These are phyloP conservation scores for Dinocampus coccinellae DNA, from an alignment of 2,888 invertebrate species.

Conservation along the genomic window DNA sequence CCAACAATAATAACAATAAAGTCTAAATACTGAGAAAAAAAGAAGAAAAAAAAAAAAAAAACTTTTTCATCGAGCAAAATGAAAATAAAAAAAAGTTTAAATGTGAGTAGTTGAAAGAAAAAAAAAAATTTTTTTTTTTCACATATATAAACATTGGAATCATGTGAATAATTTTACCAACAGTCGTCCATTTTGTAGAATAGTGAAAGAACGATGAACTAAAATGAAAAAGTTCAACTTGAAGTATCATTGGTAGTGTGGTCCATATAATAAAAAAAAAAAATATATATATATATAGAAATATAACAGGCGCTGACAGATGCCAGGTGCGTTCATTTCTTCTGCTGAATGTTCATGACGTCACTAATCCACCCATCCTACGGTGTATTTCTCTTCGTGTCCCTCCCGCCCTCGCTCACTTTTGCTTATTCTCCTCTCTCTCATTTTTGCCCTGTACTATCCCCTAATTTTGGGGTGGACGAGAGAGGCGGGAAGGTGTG, in stretches of 20 bases:
- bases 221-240: not conserved
- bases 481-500: constrained; percentile 40
- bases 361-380: constrained; percentile 67
- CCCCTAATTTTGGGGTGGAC: constrained; percentile 34
- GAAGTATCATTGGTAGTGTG: constrained; percentile 15
- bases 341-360: constrained; percentile 61
- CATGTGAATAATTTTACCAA: no score
- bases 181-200: not conserved
- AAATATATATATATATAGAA: not conserved
- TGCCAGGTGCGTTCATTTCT: constrained; percentile 61
- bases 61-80: no score
- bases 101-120: no score
- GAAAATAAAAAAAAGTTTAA: no score
- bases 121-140: no score
- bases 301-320: constrained; percentile 12
- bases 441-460: constrained; percentile 37
- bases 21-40: constrained; percentile 27
- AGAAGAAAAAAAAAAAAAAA: no score
- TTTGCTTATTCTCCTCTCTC: constrained; percentile 49
- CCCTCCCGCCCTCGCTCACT: constrained; percentile 55
- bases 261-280: not conserved
- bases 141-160: no score
- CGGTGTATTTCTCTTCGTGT: constrained; percentile 47
- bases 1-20: not conserved
- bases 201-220: not conserved